Evolutionary conservation across 2,888 invertebrate genomes (phyloP).

Genomic region (Sesia bembeciformis): DNA sequence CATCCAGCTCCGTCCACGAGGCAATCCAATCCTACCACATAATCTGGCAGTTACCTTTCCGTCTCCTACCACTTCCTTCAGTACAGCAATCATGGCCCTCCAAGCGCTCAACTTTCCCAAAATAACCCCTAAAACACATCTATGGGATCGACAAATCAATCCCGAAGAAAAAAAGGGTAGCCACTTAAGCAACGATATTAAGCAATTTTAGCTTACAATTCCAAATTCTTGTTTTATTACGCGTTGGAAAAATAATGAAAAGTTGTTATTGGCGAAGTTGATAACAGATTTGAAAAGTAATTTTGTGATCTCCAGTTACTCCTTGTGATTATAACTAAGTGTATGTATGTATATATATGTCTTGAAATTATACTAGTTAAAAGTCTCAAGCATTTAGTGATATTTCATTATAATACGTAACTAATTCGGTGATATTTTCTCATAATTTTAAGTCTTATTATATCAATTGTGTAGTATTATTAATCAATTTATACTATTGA

Average conservation of each 20-base stretch:
- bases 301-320: too few relatives aligned
- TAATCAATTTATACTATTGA: too few relatives aligned
- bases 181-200: too few relatives aligned
- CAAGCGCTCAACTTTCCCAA: conserved; percentile 56
- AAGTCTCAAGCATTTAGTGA: conserved; percentile 22
- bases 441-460: too few relatives aligned
- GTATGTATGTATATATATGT: conserved; percentile 30
- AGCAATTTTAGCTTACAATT: too few relatives aligned
- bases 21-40: conserved; percentile 13
- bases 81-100: conserved; percentile 43
- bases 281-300: too few relatives aligned
- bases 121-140: conserved; percentile 57
- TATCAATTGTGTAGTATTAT: too few relatives aligned
- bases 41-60: conserved; percentile 9
- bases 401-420: conserved; percentile 66
- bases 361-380: conserved; percentile 15
- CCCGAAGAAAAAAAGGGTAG: conserved; percentile 42
- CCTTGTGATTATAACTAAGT: too few relatives aligned
- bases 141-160: conserved; percentile 45
- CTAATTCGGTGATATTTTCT: conserved; percentile 53
- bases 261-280: too few relatives aligned
- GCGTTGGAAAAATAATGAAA: too few relatives aligned
- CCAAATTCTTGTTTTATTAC: too few relatives aligned
- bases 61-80: conserved; percentile 28
- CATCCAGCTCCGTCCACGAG: conserved; percentile 55